These are phyloP conservation scores for Ceriagrion tenellum DNA, from an alignment of 2,888 invertebrate genomes.

Conservation along the genomic window DNA sequence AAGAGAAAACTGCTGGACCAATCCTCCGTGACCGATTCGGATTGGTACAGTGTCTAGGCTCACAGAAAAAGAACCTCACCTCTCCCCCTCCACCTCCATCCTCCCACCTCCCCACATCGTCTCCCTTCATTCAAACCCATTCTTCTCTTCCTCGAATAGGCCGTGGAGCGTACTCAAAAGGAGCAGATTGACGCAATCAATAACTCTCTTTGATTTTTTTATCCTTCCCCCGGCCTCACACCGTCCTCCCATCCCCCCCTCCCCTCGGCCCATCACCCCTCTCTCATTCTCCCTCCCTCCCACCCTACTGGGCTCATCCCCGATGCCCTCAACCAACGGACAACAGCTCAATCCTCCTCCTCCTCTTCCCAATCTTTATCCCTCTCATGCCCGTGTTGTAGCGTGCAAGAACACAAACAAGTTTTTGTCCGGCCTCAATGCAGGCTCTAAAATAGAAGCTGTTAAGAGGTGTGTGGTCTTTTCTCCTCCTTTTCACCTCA, in stretches of 20 bases:
- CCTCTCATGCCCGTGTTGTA: slow-evolving; percentile 20
- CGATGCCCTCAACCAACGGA: background rate
- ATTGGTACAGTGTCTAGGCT: slow-evolving; percentile 18
- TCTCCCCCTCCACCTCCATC: background rate
- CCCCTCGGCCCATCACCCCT: background rate
- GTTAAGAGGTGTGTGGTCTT: slow-evolving; percentile 59
- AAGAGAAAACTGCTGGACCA: slow-evolving; percentile 27
- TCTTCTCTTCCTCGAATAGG: slow-evolving; percentile 63
- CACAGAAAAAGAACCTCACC: background rate
- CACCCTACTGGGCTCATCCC: background rate
- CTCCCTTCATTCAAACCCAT: slow-evolving; percentile 49
- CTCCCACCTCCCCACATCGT: background rate
- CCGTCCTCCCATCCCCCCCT: background rate
- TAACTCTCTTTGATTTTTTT: slow-evolving; percentile 45
- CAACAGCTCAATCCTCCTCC: background rate
- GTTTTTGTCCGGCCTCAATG: slow-evolving; percentile 48
- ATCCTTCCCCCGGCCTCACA: background rate
- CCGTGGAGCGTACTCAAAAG: slow-evolving; percentile 29
- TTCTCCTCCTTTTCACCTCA: background rate
- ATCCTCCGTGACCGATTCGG: slow-evolving; percentile 62
- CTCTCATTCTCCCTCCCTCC: background rate
- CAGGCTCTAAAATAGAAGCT: slow-evolving; percentile 44
- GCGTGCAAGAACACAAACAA: slow-evolving; percentile 66
- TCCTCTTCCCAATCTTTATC: background rate
- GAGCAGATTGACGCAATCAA: slow-evolving; percentile 64